Conservation (phyloP, 2,888 invertebrate genomes). For the Ischnura elegans region DNA sequence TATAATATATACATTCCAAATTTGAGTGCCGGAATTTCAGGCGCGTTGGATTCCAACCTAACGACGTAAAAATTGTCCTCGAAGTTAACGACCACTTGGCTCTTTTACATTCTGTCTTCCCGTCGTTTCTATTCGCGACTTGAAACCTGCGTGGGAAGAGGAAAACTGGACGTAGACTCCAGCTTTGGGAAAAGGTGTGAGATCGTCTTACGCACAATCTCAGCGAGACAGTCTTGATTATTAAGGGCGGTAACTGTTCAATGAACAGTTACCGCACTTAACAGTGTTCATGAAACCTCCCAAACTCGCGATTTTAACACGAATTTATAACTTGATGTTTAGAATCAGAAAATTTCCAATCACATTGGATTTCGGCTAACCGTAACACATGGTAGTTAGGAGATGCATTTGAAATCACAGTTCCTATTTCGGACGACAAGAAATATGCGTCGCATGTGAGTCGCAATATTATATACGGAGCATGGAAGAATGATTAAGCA, state of each 20-base stretch:
- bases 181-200: not conserved
- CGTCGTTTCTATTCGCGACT: not conserved
- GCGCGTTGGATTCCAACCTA: not conserved
- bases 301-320: no score
- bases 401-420: no score
- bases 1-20: not conserved
- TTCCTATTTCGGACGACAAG: no score
- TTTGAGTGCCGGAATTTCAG: not conserved
- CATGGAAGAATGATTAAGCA: no score
- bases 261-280: not conserved
- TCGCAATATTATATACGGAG: no score
- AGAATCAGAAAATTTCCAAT: no score
- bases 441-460: no score
- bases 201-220: not conserved
- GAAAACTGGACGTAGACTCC: not conserved
- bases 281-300: not conserved
- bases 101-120: not conserved
- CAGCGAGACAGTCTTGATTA: not conserved
- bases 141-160: not conserved
- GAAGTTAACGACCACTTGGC: not conserved
- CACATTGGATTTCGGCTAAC: no score
- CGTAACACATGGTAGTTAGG: no score
- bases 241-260: no score
- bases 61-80: not conserved
- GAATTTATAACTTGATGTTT: no score